Base-by-base conservation (phyloP, 2,113 vertebrate genomes). In the Dicerorhinus sumatrensis region DNA sequence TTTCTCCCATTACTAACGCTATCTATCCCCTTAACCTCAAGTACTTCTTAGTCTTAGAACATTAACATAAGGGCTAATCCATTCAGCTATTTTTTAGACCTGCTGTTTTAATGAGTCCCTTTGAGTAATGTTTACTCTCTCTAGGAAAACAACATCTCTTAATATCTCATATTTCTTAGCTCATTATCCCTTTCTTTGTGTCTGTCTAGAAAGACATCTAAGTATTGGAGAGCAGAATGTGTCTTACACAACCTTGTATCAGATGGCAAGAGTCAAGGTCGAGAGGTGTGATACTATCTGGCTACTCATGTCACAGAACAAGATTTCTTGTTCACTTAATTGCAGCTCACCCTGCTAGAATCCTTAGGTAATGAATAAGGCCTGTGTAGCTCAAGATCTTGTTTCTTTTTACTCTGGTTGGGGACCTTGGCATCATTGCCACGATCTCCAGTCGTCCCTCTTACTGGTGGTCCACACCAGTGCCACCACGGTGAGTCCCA, bases 381-480 rank as follows among this genome's bases (percentile, higher is more conserved):
- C 0, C 39, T 27, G 2, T 13, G 9, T 87, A 84, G 62, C 51
- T 79, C 33, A 63, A 83, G n/a, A 36, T 79, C 12, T 48, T 42
- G 8, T 51, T 20, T 63, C 76, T 58, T 94, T 36, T 36, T 29
- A 58, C 13, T 86, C 25, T 92, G 29, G 11, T 27, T 51, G 11
- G 7, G 33, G 8, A 60, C 65, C 3, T 56, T 13, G 29, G 1
- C 29, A n/a, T 14, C 67, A 67, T 6, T 56, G n/a, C 77, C 25
- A 51, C 36, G 60, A 76, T 72, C 8, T 75, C 25, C 21, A 18
- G 33, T 80, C 89, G 36, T 11, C 23, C 20, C n/a, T 89, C 29
- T 77, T 17, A 7, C 8, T 85, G 10, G 1, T n/a, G 3, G 5
- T 29, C 7, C 3, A 42, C 2, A 12, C 14, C 36, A 17, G 0